Base-by-base conservation (phyloP, 2,888 invertebrate genomes). In the Norana najaformis region DNA sequence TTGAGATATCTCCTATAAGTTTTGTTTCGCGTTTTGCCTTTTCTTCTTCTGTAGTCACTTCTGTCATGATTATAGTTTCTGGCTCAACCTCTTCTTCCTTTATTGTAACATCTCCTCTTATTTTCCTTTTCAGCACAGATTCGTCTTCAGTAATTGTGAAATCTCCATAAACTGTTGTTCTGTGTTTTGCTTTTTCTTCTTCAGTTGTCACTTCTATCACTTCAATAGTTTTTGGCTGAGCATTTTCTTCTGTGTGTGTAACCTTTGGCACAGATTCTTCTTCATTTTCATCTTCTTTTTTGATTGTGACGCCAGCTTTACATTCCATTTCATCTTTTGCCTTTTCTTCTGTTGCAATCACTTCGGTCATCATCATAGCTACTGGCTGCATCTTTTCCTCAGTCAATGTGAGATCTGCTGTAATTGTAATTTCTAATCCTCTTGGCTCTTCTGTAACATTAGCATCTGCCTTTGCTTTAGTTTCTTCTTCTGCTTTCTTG, bases 331-430 rank as follows among this genome's bases (percentile, higher is more conserved):
- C 39, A 38, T 53, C 1, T 35, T 82, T 37, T n/a, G 35, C 83
- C 11, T 69, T 34, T 39, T 69, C 69, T 36, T 36, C 36, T 37
- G 36, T 82, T n/a, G 47, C n/a, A n/a, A n/a, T 37, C 18, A 85
- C 37, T 83, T 89, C 89, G 82, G 53, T n/a, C 37, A 89, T 23
- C 18, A 89, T 83, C 0, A 89, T n/a, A 30, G 82, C 37, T 39
- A 83, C 89, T 37, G 89, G 53, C 83, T 89, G n/a, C 82, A 82
- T 18, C 37, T 83, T 83, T 36, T 36, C 37, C 30, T 82, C 89
- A 82, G 89, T 53, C 39, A 85, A 14, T 11, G 11, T 16, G 34
- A 85, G 35, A 89, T 53, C 36, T 30, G 23, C 36, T 34, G 16
- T 18, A 41, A 2, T 23, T 8, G 1, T 36, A 36, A 85, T 85